Base-by-base conservation (phyloP, 2,113 vertebrate species). In the Todiramphus chloris region DNA sequence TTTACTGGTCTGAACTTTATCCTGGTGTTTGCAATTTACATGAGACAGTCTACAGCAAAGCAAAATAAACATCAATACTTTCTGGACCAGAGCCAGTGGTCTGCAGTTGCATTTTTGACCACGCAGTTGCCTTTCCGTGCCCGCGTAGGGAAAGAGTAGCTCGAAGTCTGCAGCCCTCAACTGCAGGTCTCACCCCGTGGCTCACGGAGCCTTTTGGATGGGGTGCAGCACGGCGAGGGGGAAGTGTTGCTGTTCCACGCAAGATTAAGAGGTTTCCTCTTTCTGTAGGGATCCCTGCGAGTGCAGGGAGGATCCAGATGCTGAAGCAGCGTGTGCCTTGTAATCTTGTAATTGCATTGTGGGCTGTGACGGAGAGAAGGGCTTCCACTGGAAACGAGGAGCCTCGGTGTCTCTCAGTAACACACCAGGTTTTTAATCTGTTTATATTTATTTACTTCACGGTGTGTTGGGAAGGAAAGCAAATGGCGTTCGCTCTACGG, bases 291-390 rank as follows among this genome's bases (percentile, higher is more conserved):
- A 62, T 93, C 84, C 62, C 64, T 37, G 55, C 4, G 66, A 16
- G 6, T 62, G 69, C 87, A 28, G 0, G 1, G 87, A 93, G 87
- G 72, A 90, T 93, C 84, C 96, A 90, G 93, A 74, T 88, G 93
- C 88, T 59, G 87, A 24, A 95, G 79, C 93, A 92, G 96, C 80
- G 5, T 96, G 95, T 92, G 94, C 90, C 96, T 80, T 83, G 79
- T 95, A 88, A 91, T 96, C 92, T 93, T 39, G 67, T 96, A 91
- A 97, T 95, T 96, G 87, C 78, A 16, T 73, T 77, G 75, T n/a
- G 89, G 84, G 84, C 87, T 89, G 92, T 87, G 94, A 94, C 72
- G 18, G 91, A 90, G 92, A 88, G 86, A 63, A 91, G 89, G 92
- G 87, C 83, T 94, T 83, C 78, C 43, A 4, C 6, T 37, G 82